Conservation (phyloP, 2,888 invertebrate species). For the Polydrusus pterygomalis region DNA sequence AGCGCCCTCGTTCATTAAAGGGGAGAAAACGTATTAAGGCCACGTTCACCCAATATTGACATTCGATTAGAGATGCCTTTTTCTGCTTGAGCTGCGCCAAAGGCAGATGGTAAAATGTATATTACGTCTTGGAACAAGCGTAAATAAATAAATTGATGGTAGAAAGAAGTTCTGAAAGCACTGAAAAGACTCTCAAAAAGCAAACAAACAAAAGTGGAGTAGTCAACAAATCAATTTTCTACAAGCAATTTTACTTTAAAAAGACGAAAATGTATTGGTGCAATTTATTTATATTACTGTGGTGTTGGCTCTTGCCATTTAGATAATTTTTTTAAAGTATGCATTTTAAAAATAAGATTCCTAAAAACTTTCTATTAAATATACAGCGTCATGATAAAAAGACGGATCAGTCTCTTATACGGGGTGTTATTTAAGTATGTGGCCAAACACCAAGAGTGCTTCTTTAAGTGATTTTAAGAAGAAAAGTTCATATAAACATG, state of each 20-base stretch:
- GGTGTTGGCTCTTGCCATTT: too few relatives aligned
- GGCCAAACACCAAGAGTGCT: too few relatives aligned
- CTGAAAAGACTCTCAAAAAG: slow-evolving; percentile 17
- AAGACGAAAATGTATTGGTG: background rate
- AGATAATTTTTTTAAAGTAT: too few relatives aligned
- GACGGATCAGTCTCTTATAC: too few relatives aligned
- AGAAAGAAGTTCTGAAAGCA: background rate
- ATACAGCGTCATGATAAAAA: too few relatives aligned
- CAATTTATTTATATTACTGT: too few relatives aligned
- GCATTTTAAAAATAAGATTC: too few relatives aligned
- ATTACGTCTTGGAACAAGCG: slow-evolving; percentile 15
- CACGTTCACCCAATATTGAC: slow-evolving; percentile 46
- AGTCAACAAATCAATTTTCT: slow-evolving; percentile 12
- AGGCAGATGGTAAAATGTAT: slow-evolving; percentile 15
- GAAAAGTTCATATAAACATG: too few relatives aligned
- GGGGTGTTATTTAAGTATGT: too few relatives aligned
- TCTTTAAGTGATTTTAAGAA: too few relatives aligned
- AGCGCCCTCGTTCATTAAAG: slow-evolving; percentile 20
- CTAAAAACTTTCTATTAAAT: too few relatives aligned
- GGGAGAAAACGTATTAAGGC: slow-evolving; percentile 27
- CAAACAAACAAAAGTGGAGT: slow-evolving; percentile 21
- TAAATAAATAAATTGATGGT: slow-evolving; percentile 22
- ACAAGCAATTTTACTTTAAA: background rate
- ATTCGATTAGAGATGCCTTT: slow-evolving; percentile 42
- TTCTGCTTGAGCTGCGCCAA: slow-evolving; percentile 11